Percentiles rank a stretch among this genome's conserved stretches.
Evolutionary conservation across 2,113 vertebrate genomes (phyloP).

Genomic region (Halichoerus grypus): DNA sequence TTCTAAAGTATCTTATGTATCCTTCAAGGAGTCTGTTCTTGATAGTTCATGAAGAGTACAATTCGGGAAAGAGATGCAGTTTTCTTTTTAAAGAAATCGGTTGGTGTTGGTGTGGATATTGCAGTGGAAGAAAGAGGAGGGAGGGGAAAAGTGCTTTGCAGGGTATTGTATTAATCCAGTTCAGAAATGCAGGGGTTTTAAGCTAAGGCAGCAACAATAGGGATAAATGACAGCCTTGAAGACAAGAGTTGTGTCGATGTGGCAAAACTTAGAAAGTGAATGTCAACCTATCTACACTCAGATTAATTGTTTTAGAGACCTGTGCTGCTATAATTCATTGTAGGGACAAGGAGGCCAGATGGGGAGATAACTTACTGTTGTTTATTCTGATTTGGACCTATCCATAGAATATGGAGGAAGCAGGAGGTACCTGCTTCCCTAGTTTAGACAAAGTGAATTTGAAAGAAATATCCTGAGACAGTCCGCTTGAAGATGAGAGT

Average conservation of each 20-base stretch:
- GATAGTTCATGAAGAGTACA: not conserved
- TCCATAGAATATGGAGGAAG: not conserved
- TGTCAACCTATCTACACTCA: not conserved
- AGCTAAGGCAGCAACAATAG: not conserved
- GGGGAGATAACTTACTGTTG: not conserved
- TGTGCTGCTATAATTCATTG: not conserved
- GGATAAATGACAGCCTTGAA: not conserved
- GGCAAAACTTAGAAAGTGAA: not conserved
- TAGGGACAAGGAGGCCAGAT: not conserved
- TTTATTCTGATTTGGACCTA: not conserved
- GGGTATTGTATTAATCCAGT: not conserved
- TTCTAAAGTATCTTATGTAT: not conserved
- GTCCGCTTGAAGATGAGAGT: not conserved
- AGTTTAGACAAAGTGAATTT: not conserved
- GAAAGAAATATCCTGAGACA: not conserved
- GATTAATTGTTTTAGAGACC: not conserved
- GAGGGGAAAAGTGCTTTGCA: not conserved
- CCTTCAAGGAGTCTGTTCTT: not conserved
- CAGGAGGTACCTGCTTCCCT: not conserved
- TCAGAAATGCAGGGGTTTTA: not conserved
- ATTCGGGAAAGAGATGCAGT: not conserved
- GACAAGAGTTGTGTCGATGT: not conserved
- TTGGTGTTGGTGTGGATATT: not conserved
- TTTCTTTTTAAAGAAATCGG: not conserved
- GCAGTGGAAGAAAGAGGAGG: not conserved